phyloP scores from a whole-genome alignment of 2,113 vertebrate species.

The Leuciscus idus region DNA sequence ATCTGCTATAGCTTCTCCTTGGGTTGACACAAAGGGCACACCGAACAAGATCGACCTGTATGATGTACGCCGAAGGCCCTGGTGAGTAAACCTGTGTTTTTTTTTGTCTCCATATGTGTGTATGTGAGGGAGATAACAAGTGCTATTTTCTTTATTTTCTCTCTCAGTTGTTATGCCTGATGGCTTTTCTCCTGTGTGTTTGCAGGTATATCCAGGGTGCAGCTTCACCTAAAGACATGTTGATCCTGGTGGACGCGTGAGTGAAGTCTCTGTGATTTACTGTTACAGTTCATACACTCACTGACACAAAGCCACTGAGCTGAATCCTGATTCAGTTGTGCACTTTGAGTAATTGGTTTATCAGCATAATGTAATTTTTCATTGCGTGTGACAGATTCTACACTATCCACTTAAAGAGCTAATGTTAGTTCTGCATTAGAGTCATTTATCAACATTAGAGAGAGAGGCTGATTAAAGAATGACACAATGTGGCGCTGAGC shows the following conservation, averaged over 20 bases:
- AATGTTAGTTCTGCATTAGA: background rate
- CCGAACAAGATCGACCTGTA: conserved; percentile 95
- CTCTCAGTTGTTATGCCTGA: background rate
- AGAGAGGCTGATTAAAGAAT: background rate
- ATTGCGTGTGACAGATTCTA: background rate
- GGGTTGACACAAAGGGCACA: conserved; percentile 86
- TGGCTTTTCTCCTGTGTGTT: conserved; percentile 21
- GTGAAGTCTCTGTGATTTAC: conserved; percentile 66
- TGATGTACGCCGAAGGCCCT: conserved; percentile 93
- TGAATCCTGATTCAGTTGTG: background rate
- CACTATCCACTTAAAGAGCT: conserved; percentile 18
- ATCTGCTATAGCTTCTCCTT: conserved; percentile 85
- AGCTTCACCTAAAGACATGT: conserved; percentile 97
- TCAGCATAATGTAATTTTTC: conserved; percentile 17
- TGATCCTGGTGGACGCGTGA: conserved; percentile 97
- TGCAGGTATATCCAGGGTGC: conserved; percentile 96
- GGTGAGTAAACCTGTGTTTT: conserved; percentile 75
- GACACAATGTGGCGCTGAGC: conserved; percentile 9
- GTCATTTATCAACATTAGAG: background rate
- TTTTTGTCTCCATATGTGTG: background rate
- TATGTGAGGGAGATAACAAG: background rate
- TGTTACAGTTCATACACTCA: background rate
- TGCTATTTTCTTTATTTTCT: background rate
- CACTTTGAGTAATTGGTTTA: conserved; percentile 10
- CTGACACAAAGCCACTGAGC: background rate